Base-by-base conservation (phyloP, 1,140 invertebrate genomes). In the Drosophila lacertosa region DNA sequence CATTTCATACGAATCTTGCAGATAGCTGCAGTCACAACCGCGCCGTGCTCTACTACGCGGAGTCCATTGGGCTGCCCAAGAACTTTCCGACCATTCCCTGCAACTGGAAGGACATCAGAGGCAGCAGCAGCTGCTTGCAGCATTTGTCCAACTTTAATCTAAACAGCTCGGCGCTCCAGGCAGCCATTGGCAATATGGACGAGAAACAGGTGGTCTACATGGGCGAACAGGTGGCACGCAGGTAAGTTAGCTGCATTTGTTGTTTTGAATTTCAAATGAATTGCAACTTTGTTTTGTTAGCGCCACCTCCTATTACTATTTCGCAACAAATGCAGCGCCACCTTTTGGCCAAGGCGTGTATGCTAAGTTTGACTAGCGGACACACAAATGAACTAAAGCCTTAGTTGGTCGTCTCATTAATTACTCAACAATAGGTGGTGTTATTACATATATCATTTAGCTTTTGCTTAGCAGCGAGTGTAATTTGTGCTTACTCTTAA, bases 11-110 rank as follows among this genome's bases (percentile, higher is more conserved):
- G 0, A 7, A 16, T 13, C 11, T 33, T 13, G 9, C 22, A 90
- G 89, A 90, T 33, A 90, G 89, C 62, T 91, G 90, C 58, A 91
- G 90, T 58, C 90, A 91, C 37, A 89, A 91, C 45, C 74, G 89
- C 0, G 90, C 90, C 0, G 89, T 90, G 5, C 22, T 82, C 11
- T 74, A 91, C 2, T 91, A 79, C 44, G 89, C 90, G 0, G 90
- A 91, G 32, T 88, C 90, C 1, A 74, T 91, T 29, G 82, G 74
- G 0, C 10, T 89, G 50, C 75, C 86, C 0, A 55, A 40, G 11
- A 89, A 74, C 29, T 91, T 90, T 60, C 86, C 89, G 1, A 47
- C 71, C 0, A 59, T 90, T 6, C 62, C 80, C 0, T 91, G 89
- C 55, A 54, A 68, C 10, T 60, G 77, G 6, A 47, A 53, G 13